Conservation (phyloP, 2,797 vertebrate genomes). For the Furcifer pardalis region DNA sequence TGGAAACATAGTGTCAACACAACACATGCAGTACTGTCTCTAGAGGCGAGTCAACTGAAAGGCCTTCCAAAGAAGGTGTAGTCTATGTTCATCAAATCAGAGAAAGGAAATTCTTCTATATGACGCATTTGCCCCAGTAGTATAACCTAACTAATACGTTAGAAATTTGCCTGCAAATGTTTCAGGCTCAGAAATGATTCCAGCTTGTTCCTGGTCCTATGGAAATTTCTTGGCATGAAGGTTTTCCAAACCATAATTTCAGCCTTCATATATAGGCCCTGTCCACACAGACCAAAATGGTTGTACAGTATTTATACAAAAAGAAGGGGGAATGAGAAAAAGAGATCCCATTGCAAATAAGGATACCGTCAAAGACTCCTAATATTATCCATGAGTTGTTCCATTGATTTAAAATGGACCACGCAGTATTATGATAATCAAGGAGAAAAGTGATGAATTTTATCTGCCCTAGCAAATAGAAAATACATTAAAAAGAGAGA, state of each 20-base stretch:
- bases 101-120: conserved; percentile 7
- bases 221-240: conserved; percentile 64
- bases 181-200: conserved; percentile 47
- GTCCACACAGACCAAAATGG: conserved; percentile 53
- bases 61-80: background rate
- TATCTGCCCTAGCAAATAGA: background rate
- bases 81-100: background rate
- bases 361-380: background rate
- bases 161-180: conserved; percentile 46
- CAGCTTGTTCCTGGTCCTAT: conserved; percentile 50
- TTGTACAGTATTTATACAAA: conserved; percentile 59
- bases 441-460: background rate
- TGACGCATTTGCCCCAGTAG: conserved; percentile 11
- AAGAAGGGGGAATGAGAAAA: background rate
- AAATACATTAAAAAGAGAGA: background rate
- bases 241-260: conserved; percentile 68
- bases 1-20: conserved; percentile 27
- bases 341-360: conserved; percentile 26
- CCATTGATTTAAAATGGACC: background rate
- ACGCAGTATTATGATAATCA: background rate
- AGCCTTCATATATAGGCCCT: conserved; percentile 56
- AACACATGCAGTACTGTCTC: conserved; percentile 4
- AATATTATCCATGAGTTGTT: background rate
- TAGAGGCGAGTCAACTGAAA: conserved; percentile 36
- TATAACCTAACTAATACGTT: background rate